A percentile compares a stretch with the other conserved stretches of the same genome.
Conservation (phyloP, 2,113 vertebrate genomes). For the Boleophthalmus pectinirostris region DNA sequence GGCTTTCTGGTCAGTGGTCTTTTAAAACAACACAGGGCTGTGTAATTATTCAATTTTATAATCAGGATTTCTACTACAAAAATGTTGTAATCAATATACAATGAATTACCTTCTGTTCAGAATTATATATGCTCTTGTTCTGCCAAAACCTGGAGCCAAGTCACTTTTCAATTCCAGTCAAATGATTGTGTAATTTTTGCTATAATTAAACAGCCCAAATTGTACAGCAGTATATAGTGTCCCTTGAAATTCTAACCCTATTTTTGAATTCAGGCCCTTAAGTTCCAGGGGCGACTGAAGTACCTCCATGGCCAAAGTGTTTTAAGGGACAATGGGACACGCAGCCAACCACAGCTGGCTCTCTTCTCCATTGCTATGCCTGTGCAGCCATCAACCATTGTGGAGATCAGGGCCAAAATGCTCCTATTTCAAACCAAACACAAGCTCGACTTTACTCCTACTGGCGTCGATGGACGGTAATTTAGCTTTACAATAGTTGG, state of each 20-base stretch:
- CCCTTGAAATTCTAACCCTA: not conserved
- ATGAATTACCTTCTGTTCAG: too few species aligned
- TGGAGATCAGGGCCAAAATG: constrained; percentile 77
- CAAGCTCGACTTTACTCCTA: constrained; percentile 80
- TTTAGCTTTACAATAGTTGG: not conserved
- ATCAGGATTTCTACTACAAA: too few species aligned
- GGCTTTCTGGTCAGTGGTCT: constrained; percentile 77
- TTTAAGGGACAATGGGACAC: constrained; percentile 45
- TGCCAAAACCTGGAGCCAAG: too few species aligned
- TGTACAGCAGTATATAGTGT: too few species aligned
- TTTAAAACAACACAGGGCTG: too few species aligned
- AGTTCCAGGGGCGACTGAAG: constrained; percentile 79
- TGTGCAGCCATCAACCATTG: constrained; percentile 71
- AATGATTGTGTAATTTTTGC: too few species aligned
- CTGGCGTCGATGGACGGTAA: constrained; percentile 74
- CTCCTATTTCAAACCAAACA: constrained; percentile 80
- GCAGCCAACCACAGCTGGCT: constrained; percentile 60
- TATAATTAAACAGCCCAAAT: too few species aligned
- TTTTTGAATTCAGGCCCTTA: constrained; percentile 64
- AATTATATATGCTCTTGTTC: too few species aligned
- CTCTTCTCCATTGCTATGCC: constrained; percentile 75
- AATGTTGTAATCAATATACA: too few species aligned
- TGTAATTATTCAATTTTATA: too few species aligned
- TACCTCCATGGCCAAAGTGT: constrained; percentile 71
- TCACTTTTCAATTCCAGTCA: too few species aligned